Evolutionary conservation across 2,113 vertebrate species (phyloP).

Genomic region (Thermophis baileyi): DNA sequence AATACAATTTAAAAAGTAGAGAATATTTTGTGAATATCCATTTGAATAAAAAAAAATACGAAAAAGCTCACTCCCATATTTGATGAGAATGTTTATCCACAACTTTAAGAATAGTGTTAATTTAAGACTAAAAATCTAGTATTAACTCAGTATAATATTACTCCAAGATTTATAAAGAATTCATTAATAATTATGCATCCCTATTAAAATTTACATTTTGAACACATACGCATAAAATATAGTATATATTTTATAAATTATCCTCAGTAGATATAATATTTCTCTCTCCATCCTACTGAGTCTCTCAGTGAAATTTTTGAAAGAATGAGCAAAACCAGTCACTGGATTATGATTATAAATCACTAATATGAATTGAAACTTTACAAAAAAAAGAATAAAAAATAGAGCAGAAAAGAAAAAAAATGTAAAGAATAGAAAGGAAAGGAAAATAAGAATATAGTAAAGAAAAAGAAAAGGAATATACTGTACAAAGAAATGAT

Average conservation of each 20-base stretch:
- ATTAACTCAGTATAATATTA: neutral
- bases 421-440: neutral
- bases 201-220: neutral
- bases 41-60: conserved; percentile 1
- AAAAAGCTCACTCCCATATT: neutral
- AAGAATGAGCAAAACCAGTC: neutral
- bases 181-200: neutral
- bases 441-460: neutral
- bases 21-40: conserved; percentile 24
- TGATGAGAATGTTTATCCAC: neutral
- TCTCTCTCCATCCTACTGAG: conserved; percentile 10
- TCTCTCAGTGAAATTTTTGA: neutral
- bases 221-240: neutral
- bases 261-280: neutral
- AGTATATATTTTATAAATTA: neutral
- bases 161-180: neutral
- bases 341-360: neutral
- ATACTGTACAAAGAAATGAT: neutral
- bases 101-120: neutral
- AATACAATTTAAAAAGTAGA: conserved; percentile 28
- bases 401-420: neutral
- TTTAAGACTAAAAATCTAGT: neutral
- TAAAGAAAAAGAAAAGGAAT: neutral
- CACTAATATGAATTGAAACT: neutral
- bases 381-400: neutral